Percentiles rank a stretch among this genome's conserved stretches.
Conservation (phyloP, 2,888 invertebrate genomes). For the Cataglyphis albicans region DNA sequence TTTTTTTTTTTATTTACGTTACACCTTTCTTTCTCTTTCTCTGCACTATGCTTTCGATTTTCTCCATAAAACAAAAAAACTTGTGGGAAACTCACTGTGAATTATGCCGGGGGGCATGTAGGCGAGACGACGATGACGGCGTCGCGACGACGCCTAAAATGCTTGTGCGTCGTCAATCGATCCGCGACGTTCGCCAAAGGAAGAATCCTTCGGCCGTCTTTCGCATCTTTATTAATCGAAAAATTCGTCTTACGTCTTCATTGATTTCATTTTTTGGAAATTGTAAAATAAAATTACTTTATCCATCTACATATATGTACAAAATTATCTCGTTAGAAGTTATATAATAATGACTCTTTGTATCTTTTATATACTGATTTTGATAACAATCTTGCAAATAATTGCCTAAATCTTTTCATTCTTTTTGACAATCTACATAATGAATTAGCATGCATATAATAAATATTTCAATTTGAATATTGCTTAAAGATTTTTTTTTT, state of each 20-base stretch:
- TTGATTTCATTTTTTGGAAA: background rate
- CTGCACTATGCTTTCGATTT: background rate
- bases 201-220: constrained; percentile 26
- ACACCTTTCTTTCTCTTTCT: background rate
- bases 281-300: background rate
- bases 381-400: background rate
- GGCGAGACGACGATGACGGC: constrained; percentile 27
- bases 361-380: background rate
- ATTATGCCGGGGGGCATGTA: constrained; percentile 12
- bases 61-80: background rate
- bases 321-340: background rate
- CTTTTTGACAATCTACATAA: background rate
- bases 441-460: background rate
- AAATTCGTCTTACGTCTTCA: background rate
- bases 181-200: constrained; percentile 39
- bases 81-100: constrained; percentile 13
- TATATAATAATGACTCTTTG: background rate
- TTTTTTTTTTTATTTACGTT: constrained; percentile 2
- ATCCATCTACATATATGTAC: background rate
- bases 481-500: background rate
- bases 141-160: constrained; percentile 58
- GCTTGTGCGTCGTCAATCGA: constrained; percentile 72
- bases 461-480: background rate
- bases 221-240: constrained; percentile 3
- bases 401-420: background rate